A percentile compares a stretch with the other conserved stretches of the same genome.
phyloP scores from a whole-genome alignment of 2,888 invertebrate genomes.

The Nymphalis c-album region DNA sequence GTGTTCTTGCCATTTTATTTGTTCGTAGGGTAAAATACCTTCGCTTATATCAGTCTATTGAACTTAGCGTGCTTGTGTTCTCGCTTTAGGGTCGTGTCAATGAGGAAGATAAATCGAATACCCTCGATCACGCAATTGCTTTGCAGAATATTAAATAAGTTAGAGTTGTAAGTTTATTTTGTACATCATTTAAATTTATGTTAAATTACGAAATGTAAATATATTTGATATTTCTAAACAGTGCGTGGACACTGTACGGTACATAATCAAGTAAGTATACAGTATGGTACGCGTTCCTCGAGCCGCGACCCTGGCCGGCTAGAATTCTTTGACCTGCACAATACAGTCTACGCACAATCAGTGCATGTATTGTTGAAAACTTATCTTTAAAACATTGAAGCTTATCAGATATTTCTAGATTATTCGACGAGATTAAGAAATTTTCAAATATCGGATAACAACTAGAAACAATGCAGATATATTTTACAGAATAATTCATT shows the following conservation, averaged over 20 bases:
- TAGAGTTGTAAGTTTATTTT: neutral
- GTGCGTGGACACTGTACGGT: conserved; percentile 1
- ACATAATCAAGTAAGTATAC: conserved; percentile 18
- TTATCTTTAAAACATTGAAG: conserved; percentile 5
- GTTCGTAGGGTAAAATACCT: conserved; percentile 48
- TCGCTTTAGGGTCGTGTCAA: conserved; percentile 31
- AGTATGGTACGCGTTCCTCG: conserved; percentile 11
- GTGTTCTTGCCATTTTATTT: conserved; percentile 57
- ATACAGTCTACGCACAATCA: conserved; percentile 21
- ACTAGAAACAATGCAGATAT: neutral
- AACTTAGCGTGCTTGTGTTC: conserved; percentile 44
- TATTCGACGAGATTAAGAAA: conserved; percentile 7
- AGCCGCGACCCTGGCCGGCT: conserved; percentile 14
- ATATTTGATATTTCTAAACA: conserved; percentile 18
- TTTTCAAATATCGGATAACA: neutral
- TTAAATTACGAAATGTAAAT: neutral
- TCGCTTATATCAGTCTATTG: conserved; percentile 50
- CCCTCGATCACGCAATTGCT: neutral
- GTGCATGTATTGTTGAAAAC: conserved; percentile 8
- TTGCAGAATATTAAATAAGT: neutral
- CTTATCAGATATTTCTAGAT: conserved; percentile 15
- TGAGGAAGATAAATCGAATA: conserved; percentile 5
- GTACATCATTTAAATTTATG: neutral
- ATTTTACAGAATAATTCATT: neutral
- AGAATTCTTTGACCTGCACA: conserved; percentile 21